A percentile compares a stretch with the other conserved stretches of the same genome.
These are phyloP conservation scores for Piscicola geometra DNA, from an alignment of 2,888 invertebrate species.

Conservation along the genomic window DNA sequence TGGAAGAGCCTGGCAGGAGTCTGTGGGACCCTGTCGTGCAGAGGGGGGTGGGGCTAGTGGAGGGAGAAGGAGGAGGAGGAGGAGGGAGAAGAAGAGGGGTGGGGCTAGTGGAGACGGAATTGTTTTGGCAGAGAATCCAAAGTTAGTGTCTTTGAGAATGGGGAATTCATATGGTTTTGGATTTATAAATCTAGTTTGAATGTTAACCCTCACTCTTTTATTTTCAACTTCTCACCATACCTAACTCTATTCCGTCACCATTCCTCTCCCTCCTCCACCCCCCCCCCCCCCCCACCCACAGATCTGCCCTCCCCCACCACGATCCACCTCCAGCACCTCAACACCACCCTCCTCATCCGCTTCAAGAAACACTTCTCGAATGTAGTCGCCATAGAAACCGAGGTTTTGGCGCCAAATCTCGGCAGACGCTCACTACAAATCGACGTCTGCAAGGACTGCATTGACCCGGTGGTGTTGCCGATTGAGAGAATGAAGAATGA, in stretches of 20 bases:
- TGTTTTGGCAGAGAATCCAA: not conserved
- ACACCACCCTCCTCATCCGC: not conserved
- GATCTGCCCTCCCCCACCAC: not conserved
- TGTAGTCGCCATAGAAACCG: slow-evolving; percentile 22
- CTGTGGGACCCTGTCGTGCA: slow-evolving; percentile 37
- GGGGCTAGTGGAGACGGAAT: not conserved
- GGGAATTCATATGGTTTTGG: not conserved
- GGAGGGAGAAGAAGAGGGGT: not conserved
- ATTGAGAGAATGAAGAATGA: not conserved
- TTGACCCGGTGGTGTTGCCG: slow-evolving; percentile 33
- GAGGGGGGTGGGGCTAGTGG: not conserved
- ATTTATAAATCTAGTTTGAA: no score
- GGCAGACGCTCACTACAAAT: no score
- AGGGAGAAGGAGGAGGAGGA: not conserved
- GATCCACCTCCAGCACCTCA: not conserved
- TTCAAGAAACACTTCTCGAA: slow-evolving; percentile 29
- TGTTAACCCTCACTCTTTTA: no score
- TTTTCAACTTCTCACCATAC: no score
- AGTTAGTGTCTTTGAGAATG: not conserved
- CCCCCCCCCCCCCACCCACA: no score
- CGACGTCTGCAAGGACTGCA: slow-evolving; percentile 14
- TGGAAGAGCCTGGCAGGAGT: slow-evolving; percentile 35
- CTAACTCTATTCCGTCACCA: no score
- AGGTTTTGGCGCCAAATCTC: not conserved
- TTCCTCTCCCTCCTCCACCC: no score